Conservation (phyloP, 35 echinoderm and acorn worm species). For the Lytechinus variegatus region DNA sequence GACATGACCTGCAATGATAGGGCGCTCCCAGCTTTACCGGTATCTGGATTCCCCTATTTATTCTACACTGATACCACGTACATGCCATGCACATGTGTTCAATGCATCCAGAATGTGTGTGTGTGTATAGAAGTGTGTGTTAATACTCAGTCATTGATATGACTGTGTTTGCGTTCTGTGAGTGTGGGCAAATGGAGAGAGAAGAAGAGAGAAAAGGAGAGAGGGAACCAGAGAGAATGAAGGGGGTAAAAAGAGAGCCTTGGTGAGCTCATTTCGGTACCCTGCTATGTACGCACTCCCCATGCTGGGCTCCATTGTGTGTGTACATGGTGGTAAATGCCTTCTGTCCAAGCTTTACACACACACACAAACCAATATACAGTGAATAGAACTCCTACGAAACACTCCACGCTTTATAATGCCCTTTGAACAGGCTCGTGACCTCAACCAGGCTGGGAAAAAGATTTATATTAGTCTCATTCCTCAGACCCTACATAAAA, state of each 20-base stretch:
- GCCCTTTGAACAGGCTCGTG: conserved; percentile 29
- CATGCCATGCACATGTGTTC: background rate
- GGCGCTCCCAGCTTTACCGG: background rate
- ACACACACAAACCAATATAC: background rate
- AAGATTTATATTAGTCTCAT: conserved; percentile 20
- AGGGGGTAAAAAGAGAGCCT: background rate
- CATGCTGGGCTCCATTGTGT: background rate
- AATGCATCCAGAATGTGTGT: background rate
- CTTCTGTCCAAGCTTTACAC: background rate
- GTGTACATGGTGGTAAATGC: background rate
- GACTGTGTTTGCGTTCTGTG: background rate
- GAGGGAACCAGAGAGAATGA: background rate
- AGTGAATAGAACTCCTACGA: background rate
- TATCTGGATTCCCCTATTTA: conserved; percentile 18
- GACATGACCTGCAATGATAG: background rate
- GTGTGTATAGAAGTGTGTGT: conserved; percentile 28
- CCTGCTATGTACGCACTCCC: conserved; percentile 9
- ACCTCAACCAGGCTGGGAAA: conserved; percentile 29
- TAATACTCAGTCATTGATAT: conserved; percentile 5
- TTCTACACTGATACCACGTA: background rate
- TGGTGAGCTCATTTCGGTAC: background rate
- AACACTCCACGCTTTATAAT: background rate
- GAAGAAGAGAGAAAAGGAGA: background rate
- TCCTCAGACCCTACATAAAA: background rate
- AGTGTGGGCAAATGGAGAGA: background rate